Evolutionary conservation across 2,797 vertebrate species (phyloP).

Genomic region (Coccyzus lansbergi): DNA sequence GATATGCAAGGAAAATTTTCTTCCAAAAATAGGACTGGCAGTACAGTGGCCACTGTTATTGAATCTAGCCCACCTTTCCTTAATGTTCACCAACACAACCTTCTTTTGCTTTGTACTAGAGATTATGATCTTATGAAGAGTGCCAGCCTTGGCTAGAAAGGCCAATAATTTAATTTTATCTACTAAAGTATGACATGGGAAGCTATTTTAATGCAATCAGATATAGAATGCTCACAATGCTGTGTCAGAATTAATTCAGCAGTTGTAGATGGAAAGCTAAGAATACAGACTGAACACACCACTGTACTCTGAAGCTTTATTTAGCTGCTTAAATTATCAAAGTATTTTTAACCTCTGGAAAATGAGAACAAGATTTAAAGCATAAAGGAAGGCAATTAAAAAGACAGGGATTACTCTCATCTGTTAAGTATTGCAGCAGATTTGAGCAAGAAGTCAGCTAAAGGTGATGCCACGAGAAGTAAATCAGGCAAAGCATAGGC

Average conservation of each 20-base stretch:
- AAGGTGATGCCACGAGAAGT: not conserved
- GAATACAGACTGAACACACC: constrained; percentile 33
- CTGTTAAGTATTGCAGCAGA: not conserved
- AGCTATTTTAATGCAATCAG: constrained; percentile 54
- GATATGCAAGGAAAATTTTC: not conserved
- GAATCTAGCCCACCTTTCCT: not conserved
- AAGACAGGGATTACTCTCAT: not conserved
- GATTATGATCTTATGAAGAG: not conserved
- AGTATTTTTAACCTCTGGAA: constrained; percentile 61
- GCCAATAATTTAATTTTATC: constrained; percentile 33
- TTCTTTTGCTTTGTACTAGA: not conserved
- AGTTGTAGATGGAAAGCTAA: constrained; percentile 34
- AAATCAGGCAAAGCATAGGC: not conserved
- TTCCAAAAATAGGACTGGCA: not conserved
- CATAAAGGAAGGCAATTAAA: constrained; percentile 50
- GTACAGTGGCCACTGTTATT: not conserved
- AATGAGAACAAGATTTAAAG: constrained; percentile 53
- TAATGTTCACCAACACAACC: constrained; percentile 4
- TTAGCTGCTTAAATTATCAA: constrained; percentile 64
- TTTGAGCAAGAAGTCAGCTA: not conserved
- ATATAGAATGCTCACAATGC: not conserved
- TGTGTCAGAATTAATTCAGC: constrained; percentile 33
- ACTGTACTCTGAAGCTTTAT: constrained; percentile 47
- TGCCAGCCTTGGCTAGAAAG: not conserved
- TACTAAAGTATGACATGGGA: constrained; percentile 4